These are phyloP conservation scores for Uria lomvia DNA, from an alignment of 2,113 vertebrate genomes.

Conservation along the genomic window DNA sequence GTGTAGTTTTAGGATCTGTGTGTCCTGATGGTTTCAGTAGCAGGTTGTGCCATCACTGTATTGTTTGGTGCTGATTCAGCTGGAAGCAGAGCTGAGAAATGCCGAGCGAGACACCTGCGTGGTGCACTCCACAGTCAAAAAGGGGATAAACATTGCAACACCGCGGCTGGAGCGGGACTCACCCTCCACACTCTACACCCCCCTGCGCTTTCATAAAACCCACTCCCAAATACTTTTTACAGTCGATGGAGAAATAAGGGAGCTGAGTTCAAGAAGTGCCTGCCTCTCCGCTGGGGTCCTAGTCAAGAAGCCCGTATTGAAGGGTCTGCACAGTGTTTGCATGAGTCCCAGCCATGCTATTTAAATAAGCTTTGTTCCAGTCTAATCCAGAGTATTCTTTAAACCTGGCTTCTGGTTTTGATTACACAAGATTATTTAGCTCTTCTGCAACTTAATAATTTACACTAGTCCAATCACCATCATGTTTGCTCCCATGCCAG, in stretches of 20 bases:
- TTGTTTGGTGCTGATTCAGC: fast-evolving
- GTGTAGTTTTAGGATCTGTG: background rate
- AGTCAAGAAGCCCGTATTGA: background rate
- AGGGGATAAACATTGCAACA: background rate
- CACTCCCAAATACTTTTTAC: background rate
- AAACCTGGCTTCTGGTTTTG: background rate
- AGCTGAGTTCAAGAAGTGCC: background rate
- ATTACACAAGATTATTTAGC: background rate
- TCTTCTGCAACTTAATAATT: background rate
- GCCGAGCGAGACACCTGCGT: background rate
- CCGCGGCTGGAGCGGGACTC: background rate
- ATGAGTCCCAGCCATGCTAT: background rate
- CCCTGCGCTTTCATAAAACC: background rate
- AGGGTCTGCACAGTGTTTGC: background rate
- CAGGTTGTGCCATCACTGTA: background rate
- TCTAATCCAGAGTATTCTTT: background rate
- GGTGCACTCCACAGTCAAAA: background rate
- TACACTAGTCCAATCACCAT: background rate
- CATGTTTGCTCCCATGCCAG: background rate
- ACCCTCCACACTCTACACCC: background rate
- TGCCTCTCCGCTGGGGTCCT: background rate
- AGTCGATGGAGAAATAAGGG: background rate
- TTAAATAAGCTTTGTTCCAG: background rate
- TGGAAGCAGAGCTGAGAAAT: background rate
- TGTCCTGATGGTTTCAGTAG: background rate